These are phyloP conservation scores for Ptilodon capucinus DNA, from an alignment of 2,888 invertebrate species.

Conservation along the genomic window DNA sequence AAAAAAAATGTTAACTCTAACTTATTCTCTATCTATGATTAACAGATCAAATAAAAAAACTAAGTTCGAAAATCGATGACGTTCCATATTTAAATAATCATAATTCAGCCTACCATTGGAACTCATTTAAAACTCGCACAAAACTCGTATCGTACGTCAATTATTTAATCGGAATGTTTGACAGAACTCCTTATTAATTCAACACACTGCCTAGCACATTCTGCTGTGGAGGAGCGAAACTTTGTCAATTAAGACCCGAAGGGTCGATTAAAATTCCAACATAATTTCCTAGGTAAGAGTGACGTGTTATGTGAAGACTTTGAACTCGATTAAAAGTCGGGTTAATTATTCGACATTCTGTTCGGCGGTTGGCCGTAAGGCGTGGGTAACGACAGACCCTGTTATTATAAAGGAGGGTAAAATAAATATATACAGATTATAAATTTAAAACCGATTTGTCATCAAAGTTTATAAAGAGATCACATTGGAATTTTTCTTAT, in stretches of 20 bases:
- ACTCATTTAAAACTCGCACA: conserved; percentile 49
- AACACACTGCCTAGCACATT: conserved; percentile 61
- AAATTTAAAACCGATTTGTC: too few relatives aligned
- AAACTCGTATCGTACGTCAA: conserved; percentile 49
- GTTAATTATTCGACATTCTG: conserved; percentile 24
- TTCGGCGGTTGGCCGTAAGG: neutral
- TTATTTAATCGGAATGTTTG: conserved; percentile 64
- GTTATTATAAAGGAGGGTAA: too few relatives aligned
- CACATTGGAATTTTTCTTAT: too few relatives aligned
- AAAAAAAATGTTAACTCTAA: too few relatives aligned
- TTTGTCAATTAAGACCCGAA: conserved; percentile 74
- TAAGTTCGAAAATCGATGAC: too few relatives aligned
- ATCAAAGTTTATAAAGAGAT: too few relatives aligned
- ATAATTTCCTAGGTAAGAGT: conserved; percentile 53
- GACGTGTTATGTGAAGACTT: conserved; percentile 42
- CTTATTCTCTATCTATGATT: too few relatives aligned
- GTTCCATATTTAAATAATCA: neutral
- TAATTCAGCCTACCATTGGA: conserved; percentile 34
- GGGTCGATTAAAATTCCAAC: conserved; percentile 70
- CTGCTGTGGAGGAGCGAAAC: conserved; percentile 51
- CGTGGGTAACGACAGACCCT: too few relatives aligned
- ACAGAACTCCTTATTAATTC: conserved; percentile 66
- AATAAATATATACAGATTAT: too few relatives aligned
- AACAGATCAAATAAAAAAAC: too few relatives aligned
- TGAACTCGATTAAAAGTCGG: conserved; percentile 33